Base-by-base conservation (phyloP, 2,888 invertebrate species). In the Drosophila prolongata region DNA sequence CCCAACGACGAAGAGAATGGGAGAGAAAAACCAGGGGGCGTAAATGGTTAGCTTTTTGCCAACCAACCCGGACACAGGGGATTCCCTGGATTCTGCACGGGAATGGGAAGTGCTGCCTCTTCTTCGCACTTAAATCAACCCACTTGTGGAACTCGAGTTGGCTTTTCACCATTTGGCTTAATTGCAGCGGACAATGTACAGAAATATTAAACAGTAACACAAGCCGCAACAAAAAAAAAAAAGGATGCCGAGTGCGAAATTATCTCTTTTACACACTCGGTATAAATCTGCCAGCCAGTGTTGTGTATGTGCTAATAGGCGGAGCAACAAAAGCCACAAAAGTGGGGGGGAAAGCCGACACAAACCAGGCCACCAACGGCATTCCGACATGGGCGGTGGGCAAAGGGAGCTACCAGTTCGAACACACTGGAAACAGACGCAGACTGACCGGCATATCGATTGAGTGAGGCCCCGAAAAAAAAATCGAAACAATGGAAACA, bases 101-200 rank as follows among this genome's bases (percentile, higher is more conserved):
- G 50, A 61, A 19, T 53, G 56, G 53, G 53, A 47, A 47, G 40
- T 54, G 53, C 38, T 53, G 73, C 59, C 69, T 67, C 67, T 8
- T 65, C 68, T 87, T 75, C 58, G 60, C 69, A 80, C 71, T 75
- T 78, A 73, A 66, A 67, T 54, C 74, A 75, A 78, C 72, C 83
- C 87, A 88, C 87, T 88, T 83, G 86, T 83, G 80, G 86, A 82
- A 78, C 79, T 79, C 77, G 16, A 34, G 82, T 87, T 84, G 82
- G 77, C 85, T 77, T 79, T 79, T 87, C 81, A 75, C 55, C 81
- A 82, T 89, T 89, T 86, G 53, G 75, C 83, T 85, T 89, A 87
- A 87, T 87, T 87, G 86, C 83, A 79, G 68, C 56, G 78, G 55
- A 50, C 49, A 62, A 47, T 46, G 24, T 49, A 47, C 40, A 47